Conservation (phyloP, 2,888 invertebrate species). For the Priocnemis perturbator region DNA sequence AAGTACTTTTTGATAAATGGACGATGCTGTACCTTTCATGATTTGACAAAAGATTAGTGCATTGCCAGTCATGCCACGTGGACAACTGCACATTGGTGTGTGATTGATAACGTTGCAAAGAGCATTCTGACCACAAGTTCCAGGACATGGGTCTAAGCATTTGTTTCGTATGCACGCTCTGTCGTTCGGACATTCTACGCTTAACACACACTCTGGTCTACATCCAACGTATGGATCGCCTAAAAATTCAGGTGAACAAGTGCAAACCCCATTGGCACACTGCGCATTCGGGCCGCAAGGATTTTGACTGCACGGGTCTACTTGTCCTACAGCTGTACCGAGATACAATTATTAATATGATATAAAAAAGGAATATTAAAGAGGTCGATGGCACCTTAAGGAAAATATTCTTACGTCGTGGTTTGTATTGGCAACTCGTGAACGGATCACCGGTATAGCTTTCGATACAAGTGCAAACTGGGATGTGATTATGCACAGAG, state of each 20-base stretch:
- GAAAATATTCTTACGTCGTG: conserved; percentile 58
- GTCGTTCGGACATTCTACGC: conserved; percentile 79
- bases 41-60: conserved; percentile 81
- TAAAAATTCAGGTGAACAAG: conserved; percentile 65
- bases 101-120: conserved; percentile 79
- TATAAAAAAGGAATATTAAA: background rate
- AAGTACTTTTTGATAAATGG: too few relatives aligned
- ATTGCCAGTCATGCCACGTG: conserved; percentile 80
- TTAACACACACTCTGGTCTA: conserved; percentile 80
- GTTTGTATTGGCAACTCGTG: conserved; percentile 80
- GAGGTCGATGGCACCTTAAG: conserved; percentile 55
- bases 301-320: conserved; percentile 84
- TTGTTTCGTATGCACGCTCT: conserved; percentile 80
- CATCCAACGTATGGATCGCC: conserved; percentile 74
- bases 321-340: conserved; percentile 45
- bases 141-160: conserved; percentile 80
- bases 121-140: conserved; percentile 81
- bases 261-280: conserved; percentile 71
- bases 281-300: conserved; percentile 82
- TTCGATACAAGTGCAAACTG: conserved; percentile 77
- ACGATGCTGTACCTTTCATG: conserved; percentile 76
- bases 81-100: conserved; percentile 80
- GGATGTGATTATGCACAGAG: conserved; percentile 74
- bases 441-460: conserved; percentile 87
- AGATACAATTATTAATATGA: conserved; percentile 2